Evolutionary conservation across 2,113 vertebrate genomes (phyloP).

Genomic region (Scopus umbretta): DNA sequence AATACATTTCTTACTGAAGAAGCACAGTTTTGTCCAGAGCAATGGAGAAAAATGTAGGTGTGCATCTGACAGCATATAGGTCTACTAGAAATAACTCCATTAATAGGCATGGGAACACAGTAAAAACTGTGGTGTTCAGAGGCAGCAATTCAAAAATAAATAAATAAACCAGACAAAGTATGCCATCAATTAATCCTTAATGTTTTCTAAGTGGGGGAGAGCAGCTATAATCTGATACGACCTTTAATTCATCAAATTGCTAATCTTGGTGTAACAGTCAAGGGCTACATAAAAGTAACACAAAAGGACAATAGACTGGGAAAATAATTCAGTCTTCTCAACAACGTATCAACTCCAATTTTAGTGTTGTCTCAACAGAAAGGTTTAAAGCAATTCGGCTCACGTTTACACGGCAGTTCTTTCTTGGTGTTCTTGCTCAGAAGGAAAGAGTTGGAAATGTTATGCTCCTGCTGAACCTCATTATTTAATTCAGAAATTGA

Average conservation of each 20-base stretch:
- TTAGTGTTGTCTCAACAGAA: background rate
- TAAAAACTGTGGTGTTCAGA: background rate
- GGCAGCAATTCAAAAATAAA: background rate
- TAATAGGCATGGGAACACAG: background rate
- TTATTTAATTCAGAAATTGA: background rate
- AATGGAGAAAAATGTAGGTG: background rate
- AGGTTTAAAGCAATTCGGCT: background rate
- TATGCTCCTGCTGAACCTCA: background rate
- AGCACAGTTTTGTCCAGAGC: background rate
- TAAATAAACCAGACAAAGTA: background rate
- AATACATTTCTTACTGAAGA: background rate
- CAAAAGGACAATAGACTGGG: background rate
- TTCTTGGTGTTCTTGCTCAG: background rate
- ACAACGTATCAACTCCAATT: background rate
- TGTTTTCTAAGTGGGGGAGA: background rate
- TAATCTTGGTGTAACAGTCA: background rate
- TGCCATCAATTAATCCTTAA: background rate
- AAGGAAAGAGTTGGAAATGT: background rate
- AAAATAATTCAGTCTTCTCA: background rate
- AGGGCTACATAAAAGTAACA: background rate
- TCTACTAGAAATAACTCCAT: background rate
- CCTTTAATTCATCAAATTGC: background rate
- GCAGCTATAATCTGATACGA: background rate
- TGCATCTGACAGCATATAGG: background rate
- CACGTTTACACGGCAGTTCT: background rate